Evolutionary conservation across 2,888 invertebrate species (phyloP), one percentile per base, ranked within the genome.

Genomic region (Coenonympha glycerion): DNA sequence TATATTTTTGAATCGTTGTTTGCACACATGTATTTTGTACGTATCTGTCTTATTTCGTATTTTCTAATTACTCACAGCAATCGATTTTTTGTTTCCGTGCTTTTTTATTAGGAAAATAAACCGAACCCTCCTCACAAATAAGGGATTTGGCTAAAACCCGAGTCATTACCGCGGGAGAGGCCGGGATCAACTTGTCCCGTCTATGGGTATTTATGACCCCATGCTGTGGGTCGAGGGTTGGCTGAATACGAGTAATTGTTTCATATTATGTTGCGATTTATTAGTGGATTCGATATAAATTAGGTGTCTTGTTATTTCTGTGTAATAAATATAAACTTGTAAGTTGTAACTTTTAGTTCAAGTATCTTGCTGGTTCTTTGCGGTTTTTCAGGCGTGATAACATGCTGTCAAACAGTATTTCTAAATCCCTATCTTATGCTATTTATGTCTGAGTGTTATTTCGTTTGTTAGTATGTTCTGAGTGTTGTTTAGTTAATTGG

Each of bases 131-230:
- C 56, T 57, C 61, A 62, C 66, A 68, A 69, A 70, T 64, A 58
- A 67, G 70, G 66, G 66, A 62, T 67, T 64, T 55, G 26, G 44
- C 34, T 34, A 58, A 59, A 61, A 61, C 61, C 59, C 60, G 55
- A 46, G 63, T 68, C 66, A 68, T 68, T 68, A 69, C 69, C 60
- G 64, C 56, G 56, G 33, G 54, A 52, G 55, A 56, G 52, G 53
- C 57, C 40, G 41, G 70, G 72, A 65, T 71, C 69, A 68, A 69
- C 53, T 64, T 66, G 70, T 69, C 66, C 62, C 61, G 57, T 26
- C 47, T 56, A 58, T 58, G 51, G 66, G 64, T 68, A 66, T 69
- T 70, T 71, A 69, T 64, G 64, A 64, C 64, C 65, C 59, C 56
- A 40, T 33, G 50, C 50, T 37, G 42, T 31, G 3, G 1, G 16